phyloP scores from a whole-genome alignment of 2,888 invertebrate species.

The Psylliodes chrysocephalus region DNA sequence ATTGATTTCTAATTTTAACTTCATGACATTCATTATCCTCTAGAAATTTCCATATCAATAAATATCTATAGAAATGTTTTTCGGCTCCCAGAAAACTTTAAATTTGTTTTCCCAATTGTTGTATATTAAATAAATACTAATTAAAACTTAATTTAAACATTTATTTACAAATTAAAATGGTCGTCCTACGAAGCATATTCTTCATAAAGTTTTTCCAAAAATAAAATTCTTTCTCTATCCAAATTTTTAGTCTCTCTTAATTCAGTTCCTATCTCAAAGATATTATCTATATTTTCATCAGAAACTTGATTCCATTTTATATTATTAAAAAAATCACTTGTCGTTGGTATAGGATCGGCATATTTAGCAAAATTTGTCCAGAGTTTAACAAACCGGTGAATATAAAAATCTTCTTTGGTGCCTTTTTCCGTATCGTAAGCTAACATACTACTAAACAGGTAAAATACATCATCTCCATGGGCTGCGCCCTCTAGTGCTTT shows the following conservation, averaged over 20 bases:
- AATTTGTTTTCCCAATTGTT: too few relatives aligned
- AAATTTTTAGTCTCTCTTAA: constrained; percentile 48
- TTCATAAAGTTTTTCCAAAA: constrained; percentile 56
- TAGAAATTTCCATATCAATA: too few relatives aligned
- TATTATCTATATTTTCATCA: constrained; percentile 46
- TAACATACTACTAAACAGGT: constrained; percentile 52
- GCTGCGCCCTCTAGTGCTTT: constrained; percentile 46
- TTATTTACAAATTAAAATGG: too few relatives aligned
- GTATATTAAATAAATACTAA: too few relatives aligned
- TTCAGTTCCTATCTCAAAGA: constrained; percentile 54
- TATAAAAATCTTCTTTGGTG: constrained; percentile 51
- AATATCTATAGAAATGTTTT: too few relatives aligned
- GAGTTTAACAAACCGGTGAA: constrained; percentile 54
- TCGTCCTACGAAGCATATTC: constrained; percentile 22
- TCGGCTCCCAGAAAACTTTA: too few relatives aligned
- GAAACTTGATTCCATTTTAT: constrained; percentile 53
- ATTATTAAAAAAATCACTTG: constrained; percentile 45
- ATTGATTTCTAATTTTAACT: too few relatives aligned
- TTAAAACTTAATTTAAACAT: too few relatives aligned
- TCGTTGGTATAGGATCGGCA: constrained; percentile 54
- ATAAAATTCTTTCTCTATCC: constrained; percentile 52
- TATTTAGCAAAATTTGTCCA: constrained; percentile 59
- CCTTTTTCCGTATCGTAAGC: constrained; percentile 40
- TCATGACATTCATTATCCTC: too few relatives aligned
- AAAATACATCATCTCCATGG: constrained; percentile 58